These are phyloP conservation scores for Campylomormyrus tamandua DNA, from an alignment of 2,113 vertebrate species.

Conservation along the genomic window DNA sequence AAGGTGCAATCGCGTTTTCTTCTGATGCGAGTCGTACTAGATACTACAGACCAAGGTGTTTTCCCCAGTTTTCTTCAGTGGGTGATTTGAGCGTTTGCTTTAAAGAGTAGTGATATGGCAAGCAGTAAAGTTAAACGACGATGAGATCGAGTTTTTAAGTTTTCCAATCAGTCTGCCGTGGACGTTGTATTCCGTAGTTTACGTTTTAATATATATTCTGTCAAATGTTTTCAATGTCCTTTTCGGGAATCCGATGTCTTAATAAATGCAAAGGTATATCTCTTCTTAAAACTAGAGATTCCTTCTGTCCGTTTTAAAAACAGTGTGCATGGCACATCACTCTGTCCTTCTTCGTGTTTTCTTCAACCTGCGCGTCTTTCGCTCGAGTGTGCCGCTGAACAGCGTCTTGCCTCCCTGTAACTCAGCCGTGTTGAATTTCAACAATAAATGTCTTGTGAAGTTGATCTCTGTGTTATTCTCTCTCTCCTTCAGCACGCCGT, in stretches of 20 bases:
- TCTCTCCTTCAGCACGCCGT: background rate
- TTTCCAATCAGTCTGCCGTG: background rate
- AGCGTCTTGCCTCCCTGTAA: conserved; percentile 25
- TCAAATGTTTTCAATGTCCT: background rate
- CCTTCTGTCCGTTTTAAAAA: background rate
- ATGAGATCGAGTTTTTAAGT: conserved; percentile 1
- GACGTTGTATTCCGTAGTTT: conserved; percentile 10
- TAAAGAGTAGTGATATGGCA: background rate
- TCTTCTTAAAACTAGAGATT: background rate
- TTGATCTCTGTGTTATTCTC: conserved; percentile 23
- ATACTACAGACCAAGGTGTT: conserved; percentile 29
- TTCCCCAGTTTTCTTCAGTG: conserved; percentile 20
- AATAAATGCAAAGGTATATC: background rate
- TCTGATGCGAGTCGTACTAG: conserved; percentile 24
- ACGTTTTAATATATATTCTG: background rate
- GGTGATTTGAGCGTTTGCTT: background rate
- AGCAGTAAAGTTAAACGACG: conserved; percentile 18
- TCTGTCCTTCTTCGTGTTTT: conserved; percentile 17
- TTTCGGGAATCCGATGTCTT: background rate
- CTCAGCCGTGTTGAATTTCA: background rate
- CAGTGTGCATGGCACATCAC: background rate
- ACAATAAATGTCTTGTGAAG: background rate
- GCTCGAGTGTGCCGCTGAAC: conserved; percentile 11
- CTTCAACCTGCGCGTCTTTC: conserved; percentile 11
- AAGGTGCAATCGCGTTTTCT: conserved; percentile 30